Conservation (phyloP, 2,888 invertebrate genomes). For the Panzeria rudis region DNA sequence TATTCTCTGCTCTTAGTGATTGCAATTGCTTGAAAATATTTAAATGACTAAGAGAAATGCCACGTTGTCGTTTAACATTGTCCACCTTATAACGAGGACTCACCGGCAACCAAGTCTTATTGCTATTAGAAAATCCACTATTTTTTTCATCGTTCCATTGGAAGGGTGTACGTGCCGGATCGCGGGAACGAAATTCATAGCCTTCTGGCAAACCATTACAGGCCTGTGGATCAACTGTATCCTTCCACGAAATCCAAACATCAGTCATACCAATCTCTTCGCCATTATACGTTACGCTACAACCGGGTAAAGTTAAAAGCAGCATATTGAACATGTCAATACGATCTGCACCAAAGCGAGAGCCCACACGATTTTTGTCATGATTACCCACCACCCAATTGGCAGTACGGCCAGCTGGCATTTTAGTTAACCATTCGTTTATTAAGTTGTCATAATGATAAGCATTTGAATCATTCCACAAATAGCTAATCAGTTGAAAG, state of each 20-base stretch:
- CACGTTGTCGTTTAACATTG: constrained; percentile 86
- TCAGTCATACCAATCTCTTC: constrained; percentile 93
- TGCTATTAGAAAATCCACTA: constrained; percentile 79
- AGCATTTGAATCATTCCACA: constrained; percentile 85
- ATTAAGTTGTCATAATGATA: constrained; percentile 84
- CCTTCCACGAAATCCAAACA: constrained; percentile 85
- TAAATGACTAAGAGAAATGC: constrained; percentile 85
- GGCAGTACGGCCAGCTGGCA: constrained; percentile 85
- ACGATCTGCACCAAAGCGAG: constrained; percentile 87
- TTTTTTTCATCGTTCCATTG: constrained; percentile 85
- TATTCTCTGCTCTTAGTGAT: constrained; percentile 83
- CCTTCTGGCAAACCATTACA: constrained; percentile 86
- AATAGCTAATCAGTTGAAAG: constrained; percentile 85
- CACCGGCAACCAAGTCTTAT: constrained; percentile 82
- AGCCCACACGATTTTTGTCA: constrained; percentile 87
- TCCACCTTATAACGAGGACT: constrained; percentile 85
- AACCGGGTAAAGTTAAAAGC: constrained; percentile 91
- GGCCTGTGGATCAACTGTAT: constrained; percentile 87
- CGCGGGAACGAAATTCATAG: constrained; percentile 86
- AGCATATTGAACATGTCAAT: constrained; percentile 91
- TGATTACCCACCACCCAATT: constrained; percentile 90
- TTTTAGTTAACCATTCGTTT: constrained; percentile 85
- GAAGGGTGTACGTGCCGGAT: constrained; percentile 87
- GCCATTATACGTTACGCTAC: constrained; percentile 93
- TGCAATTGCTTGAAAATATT: constrained; percentile 86